These are phyloP conservation scores for Caradrina clavipalpis DNA, from an alignment of 2,888 invertebrate genomes.

Conservation along the genomic window DNA sequence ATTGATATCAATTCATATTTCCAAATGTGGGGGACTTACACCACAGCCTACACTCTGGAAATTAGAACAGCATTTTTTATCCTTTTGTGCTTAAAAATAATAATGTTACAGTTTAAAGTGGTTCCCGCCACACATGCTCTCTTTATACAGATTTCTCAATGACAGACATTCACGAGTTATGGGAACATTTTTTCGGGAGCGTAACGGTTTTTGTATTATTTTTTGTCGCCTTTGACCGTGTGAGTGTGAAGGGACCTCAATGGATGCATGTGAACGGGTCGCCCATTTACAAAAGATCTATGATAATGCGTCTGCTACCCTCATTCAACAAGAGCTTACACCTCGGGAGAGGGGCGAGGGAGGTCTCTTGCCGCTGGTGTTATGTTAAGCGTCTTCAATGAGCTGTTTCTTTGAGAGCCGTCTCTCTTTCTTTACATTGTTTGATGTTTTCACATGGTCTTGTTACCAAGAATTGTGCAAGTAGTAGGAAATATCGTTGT, in stretches of 20 bases:
- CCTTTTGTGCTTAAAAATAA: no score
- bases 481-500: constrained; percentile 49
- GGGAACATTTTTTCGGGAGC: constrained; percentile 88
- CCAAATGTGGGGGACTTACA: no score
- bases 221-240: constrained; percentile 89
- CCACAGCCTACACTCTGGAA: no score
- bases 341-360: constrained; percentile 65
- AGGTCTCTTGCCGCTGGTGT: constrained; percentile 73
- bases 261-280: constrained; percentile 84
- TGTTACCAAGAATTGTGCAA: constrained; percentile 72
- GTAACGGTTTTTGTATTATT: constrained; percentile 90
- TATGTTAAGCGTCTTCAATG: constrained; percentile 82
- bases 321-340: constrained; percentile 44
- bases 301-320: constrained; percentile 64
- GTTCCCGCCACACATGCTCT: constrained; percentile 65
- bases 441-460: constrained; percentile 83
- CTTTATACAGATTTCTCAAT: constrained; percentile 82
- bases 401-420: constrained; percentile 83
- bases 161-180: constrained; percentile 87
- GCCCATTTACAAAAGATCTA: constrained; percentile 75
- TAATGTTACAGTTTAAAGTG: constrained; percentile 41
- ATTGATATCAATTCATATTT: no score
- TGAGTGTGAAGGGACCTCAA: constrained; percentile 84
- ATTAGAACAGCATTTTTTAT: no score
- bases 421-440: constrained; percentile 81